phyloP scores from a whole-genome alignment of 2,113 vertebrate genomes.

The Pseudopipra pipra region DNA sequence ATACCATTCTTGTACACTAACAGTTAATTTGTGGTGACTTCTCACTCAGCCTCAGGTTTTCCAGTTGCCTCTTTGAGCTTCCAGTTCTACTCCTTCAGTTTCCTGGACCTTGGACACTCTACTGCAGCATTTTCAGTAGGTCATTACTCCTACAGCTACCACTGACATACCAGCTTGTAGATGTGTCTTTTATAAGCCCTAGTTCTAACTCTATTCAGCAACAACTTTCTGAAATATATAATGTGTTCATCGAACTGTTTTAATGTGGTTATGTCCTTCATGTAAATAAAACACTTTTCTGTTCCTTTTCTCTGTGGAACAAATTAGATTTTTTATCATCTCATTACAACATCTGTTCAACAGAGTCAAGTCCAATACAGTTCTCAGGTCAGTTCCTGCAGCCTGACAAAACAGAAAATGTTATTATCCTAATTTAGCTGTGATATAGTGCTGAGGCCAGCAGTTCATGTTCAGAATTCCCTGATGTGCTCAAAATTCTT shows the following conservation, averaged over 20 bases:
- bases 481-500: not conserved
- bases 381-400: conserved; percentile 27
- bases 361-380: not conserved
- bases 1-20: not conserved
- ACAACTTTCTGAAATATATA: not conserved
- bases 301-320: not conserved
- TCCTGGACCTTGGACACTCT: not conserved
- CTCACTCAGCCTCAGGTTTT: not conserved
- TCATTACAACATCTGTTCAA: conserved; percentile 49
- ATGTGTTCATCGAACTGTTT: not conserved
- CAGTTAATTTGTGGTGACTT: not conserved
- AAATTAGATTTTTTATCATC: conserved; percentile 31
- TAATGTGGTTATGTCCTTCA: not conserved
- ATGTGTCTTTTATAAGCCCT: not conserved
- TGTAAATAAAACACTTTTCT: conserved; percentile 35
- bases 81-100: not conserved
- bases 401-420: conserved; percentile 29
- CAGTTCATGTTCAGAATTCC: not conserved
- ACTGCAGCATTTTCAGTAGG: not conserved
- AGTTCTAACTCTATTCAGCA: not conserved
- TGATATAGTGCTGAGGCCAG: not conserved
- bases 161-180: not conserved
- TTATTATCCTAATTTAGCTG: conserved; percentile 28
- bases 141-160: not conserved
- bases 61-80: not conserved